Evolutionary conservation across 2,888 invertebrate species (phyloP).

Genomic region (Spisula subtruncata): DNA sequence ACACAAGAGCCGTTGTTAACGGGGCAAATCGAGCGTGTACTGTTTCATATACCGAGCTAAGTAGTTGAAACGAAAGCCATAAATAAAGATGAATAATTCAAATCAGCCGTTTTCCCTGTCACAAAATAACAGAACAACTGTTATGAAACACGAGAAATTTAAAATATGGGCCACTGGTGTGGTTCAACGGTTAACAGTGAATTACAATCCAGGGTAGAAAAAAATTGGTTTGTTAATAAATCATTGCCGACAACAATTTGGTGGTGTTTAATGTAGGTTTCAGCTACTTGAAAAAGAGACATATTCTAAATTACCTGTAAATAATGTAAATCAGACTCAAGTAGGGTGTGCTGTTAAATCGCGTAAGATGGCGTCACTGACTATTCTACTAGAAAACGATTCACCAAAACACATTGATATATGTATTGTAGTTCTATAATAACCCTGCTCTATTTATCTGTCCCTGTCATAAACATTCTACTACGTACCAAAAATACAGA

Average conservation of each 20-base stretch:
- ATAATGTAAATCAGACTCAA: neutral
- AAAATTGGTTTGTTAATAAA: neutral
- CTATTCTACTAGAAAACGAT: too few relatives aligned
- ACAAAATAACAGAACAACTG: neutral
- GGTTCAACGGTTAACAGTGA: neutral
- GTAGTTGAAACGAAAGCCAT: neutral
- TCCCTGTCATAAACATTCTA: too few relatives aligned
- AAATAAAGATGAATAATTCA: constrained; percentile 5
- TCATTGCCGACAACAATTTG: neutral
- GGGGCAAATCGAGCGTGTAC: neutral
- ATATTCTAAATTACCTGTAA: neutral
- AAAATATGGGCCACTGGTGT: neutral
- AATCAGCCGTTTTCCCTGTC: neutral
- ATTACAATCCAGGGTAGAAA: constrained; percentile 6
- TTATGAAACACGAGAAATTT: neutral
- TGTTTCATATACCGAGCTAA: neutral
- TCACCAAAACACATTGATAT: too few relatives aligned
- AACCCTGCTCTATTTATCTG: too few relatives aligned
- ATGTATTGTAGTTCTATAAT: too few relatives aligned
- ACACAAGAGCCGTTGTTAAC: neutral
- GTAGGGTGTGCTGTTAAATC: neutral
- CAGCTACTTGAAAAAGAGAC: neutral
- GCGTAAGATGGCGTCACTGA: neutral
- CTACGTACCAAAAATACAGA: too few relatives aligned
- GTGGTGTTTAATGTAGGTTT: neutral